Evolutionary conservation across 2,113 vertebrate species (phyloP), one percentile per base, ranked within the genome.

Genomic region (Perognathus longimembris): DNA sequence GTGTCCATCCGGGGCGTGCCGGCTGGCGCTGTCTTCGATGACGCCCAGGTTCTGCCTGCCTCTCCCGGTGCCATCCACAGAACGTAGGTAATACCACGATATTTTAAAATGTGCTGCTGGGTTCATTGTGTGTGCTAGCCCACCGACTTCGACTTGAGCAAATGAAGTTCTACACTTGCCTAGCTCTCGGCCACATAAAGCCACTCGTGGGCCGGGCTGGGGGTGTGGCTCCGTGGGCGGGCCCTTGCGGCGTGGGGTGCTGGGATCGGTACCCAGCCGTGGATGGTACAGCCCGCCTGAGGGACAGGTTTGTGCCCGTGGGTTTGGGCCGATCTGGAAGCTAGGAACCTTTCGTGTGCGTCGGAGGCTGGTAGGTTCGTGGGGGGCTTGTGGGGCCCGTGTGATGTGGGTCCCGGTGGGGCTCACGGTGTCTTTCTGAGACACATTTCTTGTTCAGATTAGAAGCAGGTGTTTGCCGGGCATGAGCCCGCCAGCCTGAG

Each of bases 311-410:
- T 42, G 67, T 36, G 42, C 71, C 70, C n/a, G 5, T n/a, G 45
- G 59, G 32, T 61, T 5, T 34, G 54, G 54, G 61, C 75, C 38
- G 42, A 11, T 24, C 30, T 26, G 45, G 3, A 36, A 12, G 66
- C 42, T 12, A 0, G 7, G 20, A 40, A 18, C 40, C 34, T 36
- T n/a, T 59, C 0, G 0, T 30, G 14, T 36, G 26, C 2, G 26
- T 32, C 14, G 1, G 18, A 61, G 50, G 32, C 17, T 17, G 6
- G 1, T 3, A 4, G 3, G 9, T 24, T 9, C 38, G 0, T 28
- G 3, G 1, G 17, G 75, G 22, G 18, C 0, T 54, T 32, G 32
- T 2, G 32, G 75, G 17, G 5, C 34, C 24, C 0, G 1, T 0
- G 7, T 3, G 34, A 59, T 84, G 21, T 2, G 6, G 34, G 8